Evolutionary conservation across 2,888 invertebrate species (phyloP).

Genomic region (Spilosoma lubricipeda): DNA sequence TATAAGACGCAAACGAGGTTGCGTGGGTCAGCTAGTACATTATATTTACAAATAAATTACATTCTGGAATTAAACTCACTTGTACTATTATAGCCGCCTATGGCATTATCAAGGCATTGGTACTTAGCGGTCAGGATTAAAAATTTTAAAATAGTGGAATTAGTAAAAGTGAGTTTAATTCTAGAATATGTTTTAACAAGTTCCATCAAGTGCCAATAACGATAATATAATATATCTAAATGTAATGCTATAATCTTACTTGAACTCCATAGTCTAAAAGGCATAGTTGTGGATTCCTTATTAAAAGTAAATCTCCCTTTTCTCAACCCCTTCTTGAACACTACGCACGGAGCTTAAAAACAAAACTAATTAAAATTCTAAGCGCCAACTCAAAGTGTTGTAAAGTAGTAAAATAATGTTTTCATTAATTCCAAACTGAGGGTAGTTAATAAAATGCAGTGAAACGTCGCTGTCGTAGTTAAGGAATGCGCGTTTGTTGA

Average conservation of each 20-base stretch:
- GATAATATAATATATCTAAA: no score
- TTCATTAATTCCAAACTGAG: constrained; percentile 42
- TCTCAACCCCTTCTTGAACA: constrained; percentile 20
- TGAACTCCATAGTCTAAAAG: background rate
- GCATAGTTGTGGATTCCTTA: constrained; percentile 1
- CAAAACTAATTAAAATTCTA: constrained; percentile 53
- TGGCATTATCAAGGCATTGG: no score
- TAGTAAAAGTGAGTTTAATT: no score
- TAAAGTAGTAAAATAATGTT: constrained; percentile 49
- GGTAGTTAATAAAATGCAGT: constrained; percentile 46
- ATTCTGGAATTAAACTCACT: no score
- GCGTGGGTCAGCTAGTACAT: no score
- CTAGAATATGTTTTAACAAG: no score
- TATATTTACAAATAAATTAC: no score
- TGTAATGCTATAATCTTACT: background rate
- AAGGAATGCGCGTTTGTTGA: constrained; percentile 67
- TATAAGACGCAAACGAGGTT: no score
- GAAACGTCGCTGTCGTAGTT: constrained; percentile 32
- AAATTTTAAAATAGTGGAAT: no score
- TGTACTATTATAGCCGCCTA: no score
- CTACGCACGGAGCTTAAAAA: constrained; percentile 45
- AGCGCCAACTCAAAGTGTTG: constrained; percentile 42
- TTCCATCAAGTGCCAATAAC: no score
- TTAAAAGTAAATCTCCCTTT: constrained; percentile 20
- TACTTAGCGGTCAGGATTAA: no score